These are phyloP conservation scores for Rhegmatorhina hoffmannsi DNA, from an alignment of 2,113 vertebrate species.

Conservation along the genomic window DNA sequence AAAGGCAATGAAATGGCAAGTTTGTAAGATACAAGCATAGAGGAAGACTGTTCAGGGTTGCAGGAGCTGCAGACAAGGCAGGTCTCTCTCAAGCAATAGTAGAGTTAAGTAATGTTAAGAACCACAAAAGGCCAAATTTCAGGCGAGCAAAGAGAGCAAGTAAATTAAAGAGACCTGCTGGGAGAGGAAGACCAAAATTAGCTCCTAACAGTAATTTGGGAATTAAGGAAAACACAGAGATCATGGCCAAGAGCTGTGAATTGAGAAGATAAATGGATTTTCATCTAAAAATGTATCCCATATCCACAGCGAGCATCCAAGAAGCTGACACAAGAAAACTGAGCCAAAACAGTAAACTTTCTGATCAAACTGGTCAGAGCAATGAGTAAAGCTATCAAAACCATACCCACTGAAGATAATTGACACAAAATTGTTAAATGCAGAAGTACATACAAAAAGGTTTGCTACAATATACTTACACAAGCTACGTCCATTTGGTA, in stretches of 20 bases:
- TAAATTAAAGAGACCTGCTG: slow-evolving; percentile 24
- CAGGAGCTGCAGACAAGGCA: slow-evolving; percentile 57
- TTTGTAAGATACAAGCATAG: background rate
- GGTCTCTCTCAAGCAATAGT: slow-evolving; percentile 31
- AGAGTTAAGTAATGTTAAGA: background rate
- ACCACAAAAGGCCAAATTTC: slow-evolving; percentile 12
- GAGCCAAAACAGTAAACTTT: background rate
- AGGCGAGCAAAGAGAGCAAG: background rate
- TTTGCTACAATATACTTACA: slow-evolving; percentile 75
- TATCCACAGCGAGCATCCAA: slow-evolving; percentile 19
- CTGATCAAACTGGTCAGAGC: background rate
- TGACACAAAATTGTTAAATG: background rate
- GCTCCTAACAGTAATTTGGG: background rate
- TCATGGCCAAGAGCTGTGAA: slow-evolving; percentile 42
- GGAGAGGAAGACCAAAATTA: slow-evolving; percentile 21
- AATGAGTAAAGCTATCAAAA: background rate
- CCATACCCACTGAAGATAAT: background rate
- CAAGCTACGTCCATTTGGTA: slow-evolving; percentile 94
- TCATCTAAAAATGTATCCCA: background rate
- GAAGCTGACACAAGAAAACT: background rate
- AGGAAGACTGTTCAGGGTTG: background rate
- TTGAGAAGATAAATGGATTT: slow-evolving; percentile 47
- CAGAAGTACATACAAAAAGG: background rate
- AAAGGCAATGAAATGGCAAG: background rate
- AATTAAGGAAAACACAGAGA: slow-evolving; percentile 2